Evolutionary conservation across 2,797 vertebrate species (phyloP), one percentile per base, ranked within the genome.

Genomic region (Poeciliopsis infans): DNA sequence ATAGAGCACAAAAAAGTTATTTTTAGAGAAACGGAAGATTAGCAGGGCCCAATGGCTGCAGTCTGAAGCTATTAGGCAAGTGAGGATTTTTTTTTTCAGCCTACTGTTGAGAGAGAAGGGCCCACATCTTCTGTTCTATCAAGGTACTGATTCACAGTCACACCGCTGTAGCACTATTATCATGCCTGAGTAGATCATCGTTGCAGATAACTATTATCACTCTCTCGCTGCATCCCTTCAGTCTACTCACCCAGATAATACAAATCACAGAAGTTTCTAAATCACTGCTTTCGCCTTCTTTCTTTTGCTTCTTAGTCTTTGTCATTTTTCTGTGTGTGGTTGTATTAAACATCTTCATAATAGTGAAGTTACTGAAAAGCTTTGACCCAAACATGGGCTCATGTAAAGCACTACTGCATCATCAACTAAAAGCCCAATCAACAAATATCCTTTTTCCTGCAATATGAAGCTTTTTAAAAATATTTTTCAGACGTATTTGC

Each of bases 1-100:
- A 95, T 93, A 95, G 93, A 92, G 95, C 92, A 94, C 94, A 93
- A 93, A 94, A 53, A 95, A 96, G 94, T 95, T 96, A 96, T 96
- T 96, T 96, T 94, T 94, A 93, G 93, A 95, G 93, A 94, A 94
- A 94, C 90, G 86, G 92, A 88, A 93, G 95, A 95, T 95, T 95
- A 96, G 94, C 93, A 92, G 90, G 91, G 92, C 91, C 93, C 93
- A 96, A 94, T 94, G 94, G 93, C 91, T 94, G 95, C 95, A 93
- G 94, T 95, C 95, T 93, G 93, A 94, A 95, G 91, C 93, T 94
- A 95, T 95, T 95, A 95, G 93, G 91, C 93, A 92, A 91, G 89
- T 91, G 86, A 75, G 88, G 86, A 85, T 85, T 89, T 91, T 8
- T 41, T 41, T 91, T 90, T 87, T 84, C 80, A 83, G 77, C 81